Evolutionary conservation across 2,888 invertebrate species (phyloP).

Genomic region (Rapana venosa): DNA sequence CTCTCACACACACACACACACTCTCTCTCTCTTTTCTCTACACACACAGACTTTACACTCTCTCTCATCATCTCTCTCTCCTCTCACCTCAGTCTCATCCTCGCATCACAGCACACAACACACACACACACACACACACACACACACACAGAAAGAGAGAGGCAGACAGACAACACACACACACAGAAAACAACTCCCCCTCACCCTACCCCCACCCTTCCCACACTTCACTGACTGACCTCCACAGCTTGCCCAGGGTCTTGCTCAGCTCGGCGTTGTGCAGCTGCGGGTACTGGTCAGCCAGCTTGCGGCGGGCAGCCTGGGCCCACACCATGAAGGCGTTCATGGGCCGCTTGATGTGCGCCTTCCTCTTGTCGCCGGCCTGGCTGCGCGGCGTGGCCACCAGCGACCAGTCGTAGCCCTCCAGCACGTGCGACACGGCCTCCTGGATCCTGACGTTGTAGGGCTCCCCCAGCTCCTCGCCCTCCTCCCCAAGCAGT

Average conservation of each 20-base stretch:
- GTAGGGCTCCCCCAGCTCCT: slow-evolving; percentile 55
- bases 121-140: too few species aligned
- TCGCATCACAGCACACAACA: too few species aligned
- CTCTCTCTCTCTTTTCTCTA: too few species aligned
- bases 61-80: too few species aligned
- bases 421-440: slow-evolving; percentile 92
- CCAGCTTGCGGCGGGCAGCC: slow-evolving; percentile 92
- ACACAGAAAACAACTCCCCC: too few species aligned
- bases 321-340: slow-evolving; percentile 99
- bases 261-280: slow-evolving; percentile 98
- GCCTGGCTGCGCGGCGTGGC: slow-evolving; percentile 84
- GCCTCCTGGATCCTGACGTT: slow-evolving; percentile 87
- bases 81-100: too few species aligned
- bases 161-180: too few species aligned
- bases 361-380: slow-evolving; percentile 89
- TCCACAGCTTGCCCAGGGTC: slow-evolving; percentile 95
- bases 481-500: background rate
- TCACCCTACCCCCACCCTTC: too few species aligned
- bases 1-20: too few species aligned
- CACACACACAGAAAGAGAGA: too few species aligned
- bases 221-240: slow-evolving; percentile 83
- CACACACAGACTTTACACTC: too few species aligned
- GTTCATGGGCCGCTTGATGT: slow-evolving; percentile 98
- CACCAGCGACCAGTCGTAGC: slow-evolving; percentile 94
- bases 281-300: slow-evolving; percentile 94